These are phyloP conservation scores for Scalopus aquaticus DNA, from an alignment of 2,113 vertebrate species.

Conservation along the genomic window DNA sequence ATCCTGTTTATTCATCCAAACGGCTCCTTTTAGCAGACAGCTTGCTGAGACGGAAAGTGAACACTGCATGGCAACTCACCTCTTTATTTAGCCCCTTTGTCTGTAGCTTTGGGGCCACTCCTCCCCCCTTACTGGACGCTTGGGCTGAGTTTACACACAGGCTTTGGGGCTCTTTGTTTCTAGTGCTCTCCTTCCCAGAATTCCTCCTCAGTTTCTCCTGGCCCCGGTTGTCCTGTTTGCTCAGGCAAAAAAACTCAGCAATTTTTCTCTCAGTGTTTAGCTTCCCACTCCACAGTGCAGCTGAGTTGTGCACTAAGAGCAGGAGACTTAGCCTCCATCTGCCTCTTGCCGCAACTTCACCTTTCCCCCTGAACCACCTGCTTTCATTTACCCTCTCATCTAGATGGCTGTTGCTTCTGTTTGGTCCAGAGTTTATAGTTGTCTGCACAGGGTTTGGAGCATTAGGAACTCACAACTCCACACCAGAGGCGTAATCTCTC, in stretches of 20 bases:
- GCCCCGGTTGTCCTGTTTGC: not conserved
- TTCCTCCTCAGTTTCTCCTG: not conserved
- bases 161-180: not conserved
- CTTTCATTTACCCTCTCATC: not conserved
- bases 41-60: not conserved
- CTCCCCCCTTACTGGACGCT: not conserved
- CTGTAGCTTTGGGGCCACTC: not conserved
- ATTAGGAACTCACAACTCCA: not conserved
- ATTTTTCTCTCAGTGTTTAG: not conserved
- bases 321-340: not conserved
- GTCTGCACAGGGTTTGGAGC: not conserved
- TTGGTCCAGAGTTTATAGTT: not conserved
- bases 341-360: not conserved
- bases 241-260: not conserved
- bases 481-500: not conserved
- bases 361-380: not conserved
- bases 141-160: not conserved
- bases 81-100: not conserved
- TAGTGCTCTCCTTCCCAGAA: not conserved
- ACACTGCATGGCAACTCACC: not conserved
- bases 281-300: not conserved
- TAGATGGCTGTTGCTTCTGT: no score
- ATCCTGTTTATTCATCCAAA: not conserved
- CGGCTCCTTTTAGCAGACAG: not conserved
- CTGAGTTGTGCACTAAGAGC: not conserved